phyloP scores from a whole-genome alignment of 2,888 invertebrate genomes.

The Drosophila quinaria region DNA sequence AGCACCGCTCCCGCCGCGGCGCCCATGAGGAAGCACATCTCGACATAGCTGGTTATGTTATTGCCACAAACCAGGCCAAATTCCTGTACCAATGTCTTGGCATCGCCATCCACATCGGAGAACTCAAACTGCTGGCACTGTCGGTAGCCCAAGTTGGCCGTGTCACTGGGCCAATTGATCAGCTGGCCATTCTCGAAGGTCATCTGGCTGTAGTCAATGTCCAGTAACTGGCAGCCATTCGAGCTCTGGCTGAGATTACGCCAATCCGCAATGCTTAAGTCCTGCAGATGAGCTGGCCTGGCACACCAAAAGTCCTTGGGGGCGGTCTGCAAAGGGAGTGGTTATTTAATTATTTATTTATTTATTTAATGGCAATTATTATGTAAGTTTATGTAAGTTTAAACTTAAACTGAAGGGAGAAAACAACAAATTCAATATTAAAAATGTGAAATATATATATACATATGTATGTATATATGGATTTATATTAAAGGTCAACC shows the following conservation, averaged over 20 bases:
- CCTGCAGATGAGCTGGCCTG: slow-evolving; percentile 85
- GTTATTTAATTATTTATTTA: too few species aligned
- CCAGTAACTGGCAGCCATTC: slow-evolving; percentile 86
- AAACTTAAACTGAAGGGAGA: too few species aligned
- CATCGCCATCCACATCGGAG: slow-evolving; percentile 64
- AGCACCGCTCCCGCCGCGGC: slow-evolving; percentile 89
- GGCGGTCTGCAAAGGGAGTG: slow-evolving; percentile 82
- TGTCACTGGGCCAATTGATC: slow-evolving; percentile 63
- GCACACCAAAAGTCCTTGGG: slow-evolving; percentile 88
- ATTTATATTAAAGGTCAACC: not conserved
- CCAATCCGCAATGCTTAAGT: slow-evolving; percentile 86
- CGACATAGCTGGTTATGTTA: slow-evolving; percentile 87
- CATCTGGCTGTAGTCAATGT: slow-evolving; percentile 64
- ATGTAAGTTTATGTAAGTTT: too few species aligned
- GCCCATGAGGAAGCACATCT: slow-evolving; percentile 89
- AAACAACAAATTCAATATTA: too few species aligned
- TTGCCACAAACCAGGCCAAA: slow-evolving; percentile 88
- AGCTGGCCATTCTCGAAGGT: slow-evolving; percentile 53
- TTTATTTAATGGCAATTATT: too few species aligned
- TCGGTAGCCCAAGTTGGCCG: slow-evolving; percentile 51
- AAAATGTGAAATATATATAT: too few species aligned
- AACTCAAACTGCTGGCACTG: slow-evolving; percentile 86
- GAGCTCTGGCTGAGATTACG: slow-evolving; percentile 87
- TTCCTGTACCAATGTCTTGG: slow-evolving; percentile 87
- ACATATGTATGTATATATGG: not conserved